phyloP scores from a whole-genome alignment of 2,888 invertebrate species.

The Blera fallax region DNA sequence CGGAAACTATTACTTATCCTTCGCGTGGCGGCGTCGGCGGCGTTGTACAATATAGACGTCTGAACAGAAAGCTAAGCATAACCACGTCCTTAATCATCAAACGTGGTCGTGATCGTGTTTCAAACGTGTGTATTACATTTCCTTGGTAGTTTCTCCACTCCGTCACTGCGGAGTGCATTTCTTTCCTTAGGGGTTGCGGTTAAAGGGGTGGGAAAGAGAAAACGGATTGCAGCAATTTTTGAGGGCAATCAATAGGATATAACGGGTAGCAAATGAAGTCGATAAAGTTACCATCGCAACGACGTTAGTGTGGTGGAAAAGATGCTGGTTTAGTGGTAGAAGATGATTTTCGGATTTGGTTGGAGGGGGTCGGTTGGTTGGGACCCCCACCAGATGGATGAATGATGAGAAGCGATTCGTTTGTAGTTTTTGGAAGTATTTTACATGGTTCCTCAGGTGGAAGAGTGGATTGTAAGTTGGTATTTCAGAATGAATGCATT shows the following conservation, averaged over 20 bases:
- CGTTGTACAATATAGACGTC: slow-evolving; percentile 7
- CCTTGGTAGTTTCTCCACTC: slow-evolving; percentile 36
- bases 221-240: slow-evolving; percentile 67
- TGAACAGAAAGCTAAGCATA: slow-evolving; percentile 43
- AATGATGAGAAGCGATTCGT: slow-evolving; percentile 40
- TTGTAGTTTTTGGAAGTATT: slow-evolving; percentile 34
- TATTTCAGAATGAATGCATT: background rate
- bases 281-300: slow-evolving; percentile 41
- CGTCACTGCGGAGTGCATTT: slow-evolving; percentile 43
- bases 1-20: slow-evolving; percentile 69
- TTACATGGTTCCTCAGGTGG: slow-evolving; percentile 45
- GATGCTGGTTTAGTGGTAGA: slow-evolving; percentile 1
- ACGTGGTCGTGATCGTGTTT: slow-evolving; percentile 63
- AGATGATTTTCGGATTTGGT: slow-evolving; percentile 3
- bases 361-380: background rate
- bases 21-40: slow-evolving; percentile 16
- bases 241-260: slow-evolving; percentile 68
- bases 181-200: slow-evolving; percentile 52
- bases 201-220: slow-evolving; percentile 28
- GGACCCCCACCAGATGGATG: slow-evolving; percentile 7
- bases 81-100: slow-evolving; percentile 69
- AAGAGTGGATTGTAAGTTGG: background rate
- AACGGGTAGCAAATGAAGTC: slow-evolving; percentile 70
- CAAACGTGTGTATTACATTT: slow-evolving; percentile 69
- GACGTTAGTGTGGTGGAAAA: slow-evolving; percentile 1